phyloP scores from a whole-genome alignment of 2,888 invertebrate genomes.

The Monochamus alternatus region DNA sequence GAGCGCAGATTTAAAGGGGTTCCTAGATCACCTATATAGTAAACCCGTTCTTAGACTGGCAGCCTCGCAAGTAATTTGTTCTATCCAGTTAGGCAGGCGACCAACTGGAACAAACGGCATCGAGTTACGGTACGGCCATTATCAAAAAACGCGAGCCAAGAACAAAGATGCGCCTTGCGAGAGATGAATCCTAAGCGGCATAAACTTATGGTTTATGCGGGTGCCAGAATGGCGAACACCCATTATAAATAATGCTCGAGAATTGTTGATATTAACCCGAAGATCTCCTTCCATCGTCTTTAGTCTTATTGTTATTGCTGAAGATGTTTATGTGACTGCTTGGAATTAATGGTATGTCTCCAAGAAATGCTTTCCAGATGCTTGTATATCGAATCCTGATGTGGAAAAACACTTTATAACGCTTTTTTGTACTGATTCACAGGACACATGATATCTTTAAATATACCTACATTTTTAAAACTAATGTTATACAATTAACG shows the following conservation, averaged over 20 bases:
- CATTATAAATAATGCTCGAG: conserved; percentile 64
- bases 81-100: conserved; percentile 70
- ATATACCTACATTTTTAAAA: too few relatives aligned
- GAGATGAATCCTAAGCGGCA: conserved; percentile 48
- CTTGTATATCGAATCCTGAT: conserved; percentile 5
- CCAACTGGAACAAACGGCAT: conserved; percentile 68
- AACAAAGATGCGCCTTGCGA: conserved; percentile 49
- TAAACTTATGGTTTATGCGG: conserved; percentile 67
- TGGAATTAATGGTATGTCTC: conserved; percentile 55
- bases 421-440: neutral
- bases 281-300: conserved; percentile 52
- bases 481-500: too few relatives aligned
- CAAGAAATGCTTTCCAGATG: conserved; percentile 50
- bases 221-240: conserved; percentile 66
- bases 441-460: too few relatives aligned
- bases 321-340: conserved; percentile 57
- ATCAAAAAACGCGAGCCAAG: conserved; percentile 62
- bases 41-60: neutral
- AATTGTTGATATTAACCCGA: conserved; percentile 61
- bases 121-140: conserved; percentile 59
- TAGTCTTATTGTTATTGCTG: conserved; percentile 62
- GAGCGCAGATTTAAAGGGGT: too few relatives aligned
- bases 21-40: neutral
- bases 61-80: conserved; percentile 64
- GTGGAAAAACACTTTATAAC: neutral